Evolutionary conservation across 2,797 vertebrate species (phyloP).

Genomic region (Trachurus trachurus): DNA sequence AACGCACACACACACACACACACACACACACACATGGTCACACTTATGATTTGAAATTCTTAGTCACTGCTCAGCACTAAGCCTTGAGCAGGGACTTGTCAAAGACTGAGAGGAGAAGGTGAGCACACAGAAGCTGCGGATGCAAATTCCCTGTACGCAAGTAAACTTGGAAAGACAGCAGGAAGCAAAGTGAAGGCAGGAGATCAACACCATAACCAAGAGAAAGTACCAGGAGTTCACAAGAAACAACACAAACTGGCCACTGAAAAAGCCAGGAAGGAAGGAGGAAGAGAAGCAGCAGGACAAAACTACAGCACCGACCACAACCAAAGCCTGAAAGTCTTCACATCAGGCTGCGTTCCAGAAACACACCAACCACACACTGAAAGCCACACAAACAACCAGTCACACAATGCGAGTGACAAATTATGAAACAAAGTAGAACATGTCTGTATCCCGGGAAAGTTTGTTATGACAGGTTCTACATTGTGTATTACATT

Average conservation of each 20-base stretch:
- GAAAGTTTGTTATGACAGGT: slow-evolving; percentile 19
- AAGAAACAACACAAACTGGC: slow-evolving; percentile 45
- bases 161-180: slow-evolving; percentile 31
- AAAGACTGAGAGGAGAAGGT: slow-evolving; percentile 41
- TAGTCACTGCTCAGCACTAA: slow-evolving; percentile 41
- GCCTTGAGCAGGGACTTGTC: slow-evolving; percentile 45
- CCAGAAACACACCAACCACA: slow-evolving; percentile 46
- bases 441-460: slow-evolving; percentile 26
- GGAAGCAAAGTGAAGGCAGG: slow-evolving; percentile 58
- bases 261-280: slow-evolving; percentile 24
- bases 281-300: slow-evolving; percentile 47
- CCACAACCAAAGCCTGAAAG: slow-evolving; percentile 47
- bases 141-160: slow-evolving; percentile 50
- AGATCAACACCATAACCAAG: slow-evolving; percentile 53
- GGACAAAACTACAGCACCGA: slow-evolving; percentile 46
- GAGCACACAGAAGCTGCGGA: slow-evolving; percentile 71
- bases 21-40: slow-evolving; percentile 48
- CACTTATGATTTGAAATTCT: slow-evolving; percentile 46
- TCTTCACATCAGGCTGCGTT: slow-evolving; percentile 46
- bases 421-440: slow-evolving; percentile 35
- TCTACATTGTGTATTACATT: slow-evolving; percentile 36
- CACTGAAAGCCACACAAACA: slow-evolving; percentile 42
- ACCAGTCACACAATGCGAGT: slow-evolving; percentile 59
- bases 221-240: slow-evolving; percentile 38
- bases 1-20: slow-evolving; percentile 45